Percentiles rank a stretch among this genome's conserved stretches.
Conservation (phyloP, 1,140 invertebrate species). For the Hirudo medicinalis region DNA sequence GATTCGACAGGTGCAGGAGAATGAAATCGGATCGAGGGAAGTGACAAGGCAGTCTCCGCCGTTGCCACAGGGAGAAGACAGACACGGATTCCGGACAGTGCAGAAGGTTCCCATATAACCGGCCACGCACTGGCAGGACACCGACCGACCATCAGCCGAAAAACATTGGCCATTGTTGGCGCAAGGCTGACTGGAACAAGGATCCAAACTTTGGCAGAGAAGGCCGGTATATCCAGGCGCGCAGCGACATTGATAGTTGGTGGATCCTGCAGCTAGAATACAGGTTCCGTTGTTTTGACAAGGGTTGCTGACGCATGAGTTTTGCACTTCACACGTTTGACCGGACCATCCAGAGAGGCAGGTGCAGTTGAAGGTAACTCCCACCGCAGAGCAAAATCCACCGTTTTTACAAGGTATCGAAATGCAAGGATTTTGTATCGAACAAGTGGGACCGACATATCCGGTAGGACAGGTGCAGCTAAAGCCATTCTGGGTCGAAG, state of each 20-base stretch:
- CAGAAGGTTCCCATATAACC: conserved; percentile 13
- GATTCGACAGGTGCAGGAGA: conserved; percentile 23
- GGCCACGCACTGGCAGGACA: conserved; percentile 7
- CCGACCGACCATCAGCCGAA: background rate
- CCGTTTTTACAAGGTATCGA: conserved; percentile 23
- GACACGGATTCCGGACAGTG: background rate
- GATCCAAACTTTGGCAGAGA: conserved; percentile 13
- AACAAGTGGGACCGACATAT: conserved; percentile 15
- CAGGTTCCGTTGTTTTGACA: conserved; percentile 82
- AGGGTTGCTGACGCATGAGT: conserved; percentile 61
- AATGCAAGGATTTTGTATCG: conserved; percentile 11
- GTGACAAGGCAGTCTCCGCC: too few species aligned
- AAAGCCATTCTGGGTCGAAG: conserved; percentile 3
- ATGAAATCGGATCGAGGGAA: background rate
- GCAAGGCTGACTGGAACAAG: conserved; percentile 47
- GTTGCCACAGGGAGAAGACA: too few species aligned
- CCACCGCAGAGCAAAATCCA: conserved; percentile 48
- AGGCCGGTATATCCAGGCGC: conserved; percentile 23
- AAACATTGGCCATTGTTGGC: conserved; percentile 45
- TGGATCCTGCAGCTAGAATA: conserved; percentile 32
- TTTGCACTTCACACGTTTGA: conserved; percentile 46
- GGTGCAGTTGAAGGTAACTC: conserved; percentile 25
- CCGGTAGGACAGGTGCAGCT: conserved; percentile 4
- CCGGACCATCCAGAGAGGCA: conserved; percentile 55
- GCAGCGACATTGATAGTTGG: conserved; percentile 22